phyloP scores from a whole-genome alignment of 2,888 invertebrate genomes.

The Cecidostiba fungosa region DNA sequence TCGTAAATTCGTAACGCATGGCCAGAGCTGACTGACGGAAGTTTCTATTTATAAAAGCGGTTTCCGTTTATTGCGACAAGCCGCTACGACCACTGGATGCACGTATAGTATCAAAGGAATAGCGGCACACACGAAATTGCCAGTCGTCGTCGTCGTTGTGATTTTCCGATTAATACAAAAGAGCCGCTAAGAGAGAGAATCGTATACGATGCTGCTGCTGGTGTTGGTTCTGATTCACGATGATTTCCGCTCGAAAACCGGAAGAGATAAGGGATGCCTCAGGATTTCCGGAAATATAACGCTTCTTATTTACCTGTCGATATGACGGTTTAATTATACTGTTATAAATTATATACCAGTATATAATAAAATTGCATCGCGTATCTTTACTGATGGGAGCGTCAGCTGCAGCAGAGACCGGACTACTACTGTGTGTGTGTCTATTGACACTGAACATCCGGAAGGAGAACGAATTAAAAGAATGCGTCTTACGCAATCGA shows the following conservation, averaged over 20 bases:
- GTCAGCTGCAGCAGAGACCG: background rate
- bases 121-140: background rate
- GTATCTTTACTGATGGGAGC: constrained; percentile 55
- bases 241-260: background rate
- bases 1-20: constrained; percentile 61
- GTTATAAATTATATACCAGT: constrained; percentile 33
- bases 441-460: constrained; percentile 57
- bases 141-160: background rate
- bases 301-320: background rate
- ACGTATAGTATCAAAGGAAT: background rate
- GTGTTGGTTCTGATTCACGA: background rate
- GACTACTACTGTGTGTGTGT: background rate
- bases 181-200: background rate
- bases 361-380: constrained; percentile 32
- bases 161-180: background rate
- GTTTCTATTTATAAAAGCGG: constrained; percentile 64
- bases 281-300: background rate
- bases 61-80: constrained; percentile 60
- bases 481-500: constrained; percentile 51
- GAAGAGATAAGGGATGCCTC: background rate
- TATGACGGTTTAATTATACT: background rate
- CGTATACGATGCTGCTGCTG: background rate
- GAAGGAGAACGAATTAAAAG: constrained; percentile 55
- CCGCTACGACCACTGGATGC: background rate
- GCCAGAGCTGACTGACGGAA: constrained; percentile 60